These are phyloP conservation scores for Clarias pachynema DNA, from an alignment of 2,797 vertebrate species.

Conservation along the genomic window DNA sequence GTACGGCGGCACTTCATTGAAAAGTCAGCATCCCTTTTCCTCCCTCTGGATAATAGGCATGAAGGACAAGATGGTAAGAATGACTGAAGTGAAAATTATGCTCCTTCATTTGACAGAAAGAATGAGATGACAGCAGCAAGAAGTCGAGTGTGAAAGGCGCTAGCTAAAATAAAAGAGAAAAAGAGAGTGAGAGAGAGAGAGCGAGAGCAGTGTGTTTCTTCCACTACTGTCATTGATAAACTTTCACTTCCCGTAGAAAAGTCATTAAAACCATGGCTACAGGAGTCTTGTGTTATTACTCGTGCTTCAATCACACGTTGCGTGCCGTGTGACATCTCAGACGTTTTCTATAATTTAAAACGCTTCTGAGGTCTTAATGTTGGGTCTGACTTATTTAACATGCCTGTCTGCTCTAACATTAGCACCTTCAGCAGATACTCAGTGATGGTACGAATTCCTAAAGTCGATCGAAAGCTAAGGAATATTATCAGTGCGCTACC, in stretches of 20 bases:
- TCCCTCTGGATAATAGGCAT: not conserved
- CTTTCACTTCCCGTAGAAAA: not conserved
- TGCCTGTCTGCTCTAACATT: not conserved
- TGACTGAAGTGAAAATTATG: not conserved
- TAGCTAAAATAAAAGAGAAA: not conserved
- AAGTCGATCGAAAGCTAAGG: not conserved
- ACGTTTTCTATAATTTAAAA: not conserved
- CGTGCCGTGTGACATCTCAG: not conserved
- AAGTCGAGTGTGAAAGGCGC: not conserved
- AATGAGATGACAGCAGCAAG: not conserved
- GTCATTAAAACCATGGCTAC: not conserved
- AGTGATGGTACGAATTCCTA: not conserved
- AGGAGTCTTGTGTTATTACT: not conserved
- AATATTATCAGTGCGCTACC: not conserved
- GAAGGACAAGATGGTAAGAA: not conserved
- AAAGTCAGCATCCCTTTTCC: not conserved
- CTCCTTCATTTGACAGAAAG: not conserved
- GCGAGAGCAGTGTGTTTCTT: not conserved
- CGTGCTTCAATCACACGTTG: conserved; percentile 1
- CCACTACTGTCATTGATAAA: not conserved
- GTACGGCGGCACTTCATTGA: not conserved
- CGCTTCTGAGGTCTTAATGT: not conserved
- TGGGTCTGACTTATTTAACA: not conserved
- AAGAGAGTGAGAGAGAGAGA: not conserved
- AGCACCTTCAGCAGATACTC: not conserved